Evolutionary conservation across 2,888 invertebrate genomes (phyloP).

Genomic region (Drosophila percnosoma): DNA sequence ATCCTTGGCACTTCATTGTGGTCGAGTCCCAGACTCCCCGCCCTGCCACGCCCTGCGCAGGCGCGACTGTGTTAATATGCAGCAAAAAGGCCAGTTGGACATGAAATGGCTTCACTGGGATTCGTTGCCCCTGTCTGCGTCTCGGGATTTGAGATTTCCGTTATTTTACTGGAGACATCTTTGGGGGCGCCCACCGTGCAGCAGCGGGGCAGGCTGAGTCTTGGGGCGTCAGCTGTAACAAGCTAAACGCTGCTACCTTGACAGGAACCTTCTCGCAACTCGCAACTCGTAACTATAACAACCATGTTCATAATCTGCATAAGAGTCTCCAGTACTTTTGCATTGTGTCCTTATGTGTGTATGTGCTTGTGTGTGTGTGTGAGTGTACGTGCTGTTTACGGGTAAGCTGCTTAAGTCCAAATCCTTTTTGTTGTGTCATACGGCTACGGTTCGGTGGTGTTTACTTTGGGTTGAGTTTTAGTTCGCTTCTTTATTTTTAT

Average conservation of each 20-base stretch:
- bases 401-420: conserved; percentile 74
- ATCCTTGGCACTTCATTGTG: conserved; percentile 18
- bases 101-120: conserved; percentile 6
- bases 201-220: conserved; percentile 33
- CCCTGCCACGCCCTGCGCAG: conserved; percentile 49
- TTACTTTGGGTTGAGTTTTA: conserved; percentile 14
- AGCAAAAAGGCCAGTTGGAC: conserved; percentile 9
- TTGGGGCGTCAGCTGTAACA: conserved; percentile 60
- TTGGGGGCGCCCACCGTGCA: conserved; percentile 40
- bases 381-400: conserved; percentile 57
- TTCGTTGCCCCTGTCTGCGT: conserved; percentile 3
- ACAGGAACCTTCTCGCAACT: conserved; percentile 18
- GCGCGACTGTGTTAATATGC: conserved; percentile 47
- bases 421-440: conserved; percentile 76
- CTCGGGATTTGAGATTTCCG: conserved; percentile 13
- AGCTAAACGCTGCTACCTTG: conserved; percentile 45
- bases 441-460: conserved; percentile 46
- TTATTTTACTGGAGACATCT: conserved; percentile 13
- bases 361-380: conserved; percentile 7
- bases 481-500: conserved; percentile 16
- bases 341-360: conserved; percentile 12
- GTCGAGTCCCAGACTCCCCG: neutral
- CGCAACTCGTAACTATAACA: conserved; percentile 47
- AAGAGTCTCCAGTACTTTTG: conserved; percentile 67
- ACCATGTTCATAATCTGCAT: conserved; percentile 70